phyloP scores from a whole-genome alignment of 2,888 invertebrate species.

The Rhingia rostrata region DNA sequence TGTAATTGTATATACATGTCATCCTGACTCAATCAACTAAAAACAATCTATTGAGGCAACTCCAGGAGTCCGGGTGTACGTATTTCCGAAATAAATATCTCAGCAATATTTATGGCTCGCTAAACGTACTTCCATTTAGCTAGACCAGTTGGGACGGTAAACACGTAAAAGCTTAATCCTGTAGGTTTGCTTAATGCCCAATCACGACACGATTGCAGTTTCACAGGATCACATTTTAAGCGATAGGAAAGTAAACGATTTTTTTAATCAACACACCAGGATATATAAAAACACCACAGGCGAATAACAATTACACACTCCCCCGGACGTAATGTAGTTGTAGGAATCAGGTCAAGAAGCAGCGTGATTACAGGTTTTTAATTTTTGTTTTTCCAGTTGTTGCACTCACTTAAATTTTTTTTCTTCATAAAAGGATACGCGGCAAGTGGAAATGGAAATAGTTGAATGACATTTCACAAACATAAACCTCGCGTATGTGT shows the following conservation, averaged over 20 bases:
- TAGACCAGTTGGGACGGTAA: background rate
- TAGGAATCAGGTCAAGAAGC: slow-evolving; percentile 20
- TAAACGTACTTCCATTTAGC: background rate
- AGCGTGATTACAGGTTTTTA: slow-evolving; percentile 33
- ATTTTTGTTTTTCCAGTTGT: slow-evolving; percentile 2
- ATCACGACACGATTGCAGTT: slow-evolving; percentile 8
- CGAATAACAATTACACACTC: slow-evolving; percentile 32
- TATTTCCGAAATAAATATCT: too few species aligned
- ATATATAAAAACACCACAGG: slow-evolving; percentile 13
- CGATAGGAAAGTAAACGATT: slow-evolving; percentile 12
- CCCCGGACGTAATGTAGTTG: background rate
- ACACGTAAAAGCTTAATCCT: slow-evolving; percentile 33
- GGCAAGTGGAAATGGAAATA: background rate
- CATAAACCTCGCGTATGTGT: slow-evolving; percentile 8
- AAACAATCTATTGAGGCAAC: too few species aligned
- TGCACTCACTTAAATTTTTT: slow-evolving; percentile 17
- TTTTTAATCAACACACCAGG: slow-evolving; percentile 26
- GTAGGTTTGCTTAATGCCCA: slow-evolving; percentile 11
- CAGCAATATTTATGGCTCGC: background rate
- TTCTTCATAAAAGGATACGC: background rate
- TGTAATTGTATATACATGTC: too few species aligned
- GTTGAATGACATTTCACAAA: background rate
- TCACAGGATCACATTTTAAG: slow-evolving; percentile 16
- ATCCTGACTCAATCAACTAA: too few species aligned
- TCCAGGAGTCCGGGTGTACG: too few species aligned